A percentile compares a stretch with the other conserved stretches of the same genome.
Evolutionary conservation across 2,797 vertebrate genomes (phyloP).

Genomic region (Myotis pilosus): DNA sequence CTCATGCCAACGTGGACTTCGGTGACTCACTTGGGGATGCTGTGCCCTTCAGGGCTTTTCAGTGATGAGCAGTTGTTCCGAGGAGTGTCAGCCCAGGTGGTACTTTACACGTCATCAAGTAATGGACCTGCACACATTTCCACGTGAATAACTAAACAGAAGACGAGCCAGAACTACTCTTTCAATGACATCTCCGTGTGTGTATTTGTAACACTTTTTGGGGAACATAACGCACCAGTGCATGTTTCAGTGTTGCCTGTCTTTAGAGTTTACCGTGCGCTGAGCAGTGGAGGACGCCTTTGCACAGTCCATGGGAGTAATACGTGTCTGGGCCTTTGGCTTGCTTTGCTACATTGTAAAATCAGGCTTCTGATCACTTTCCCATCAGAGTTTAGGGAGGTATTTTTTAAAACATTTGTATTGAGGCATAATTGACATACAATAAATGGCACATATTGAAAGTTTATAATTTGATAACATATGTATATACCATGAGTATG

Average conservation of each 20-base stretch:
- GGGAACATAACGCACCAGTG: neutral
- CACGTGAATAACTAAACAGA: neutral
- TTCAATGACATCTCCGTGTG: neutral
- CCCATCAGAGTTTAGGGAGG: neutral
- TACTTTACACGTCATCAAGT: neutral
- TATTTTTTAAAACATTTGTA: neutral
- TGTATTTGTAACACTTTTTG: neutral
- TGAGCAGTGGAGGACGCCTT: neutral
- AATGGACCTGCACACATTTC: neutral
- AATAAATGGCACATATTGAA: neutral
- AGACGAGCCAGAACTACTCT: neutral
- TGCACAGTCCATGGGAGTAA: neutral
- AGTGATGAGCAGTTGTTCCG: accelerated
- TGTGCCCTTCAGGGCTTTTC: neutral
- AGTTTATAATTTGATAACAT: too few species aligned
- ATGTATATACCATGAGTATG: neutral
- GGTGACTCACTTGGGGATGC: neutral
- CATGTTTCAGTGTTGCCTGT: neutral
- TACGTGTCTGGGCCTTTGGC: neutral
- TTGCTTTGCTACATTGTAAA: neutral
- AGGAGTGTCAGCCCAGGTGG: neutral
- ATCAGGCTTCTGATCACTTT: neutral
- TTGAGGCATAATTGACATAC: neutral
- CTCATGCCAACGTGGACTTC: neutral
- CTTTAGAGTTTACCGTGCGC: neutral